These are phyloP conservation scores for Athalia rosae DNA, from an alignment of 2,888 invertebrate species.

Conservation along the genomic window DNA sequence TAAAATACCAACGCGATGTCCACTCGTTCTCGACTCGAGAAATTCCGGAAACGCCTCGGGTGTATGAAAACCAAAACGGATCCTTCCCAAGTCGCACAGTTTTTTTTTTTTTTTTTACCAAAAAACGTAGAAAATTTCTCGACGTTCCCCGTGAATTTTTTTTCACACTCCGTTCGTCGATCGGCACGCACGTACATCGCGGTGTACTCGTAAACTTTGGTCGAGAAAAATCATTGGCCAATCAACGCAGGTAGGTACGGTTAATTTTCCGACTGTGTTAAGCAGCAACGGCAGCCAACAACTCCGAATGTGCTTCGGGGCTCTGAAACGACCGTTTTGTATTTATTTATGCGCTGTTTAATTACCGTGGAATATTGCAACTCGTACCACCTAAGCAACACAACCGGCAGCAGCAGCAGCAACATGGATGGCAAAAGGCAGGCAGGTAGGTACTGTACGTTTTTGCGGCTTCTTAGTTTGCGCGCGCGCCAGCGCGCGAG, in stretches of 20 bases:
- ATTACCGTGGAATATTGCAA: slow-evolving; percentile 49
- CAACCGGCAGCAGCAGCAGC: too few species aligned
- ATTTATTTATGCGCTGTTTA: slow-evolving; percentile 54
- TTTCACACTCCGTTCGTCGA: too few species aligned
- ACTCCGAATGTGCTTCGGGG: slow-evolving; percentile 13
- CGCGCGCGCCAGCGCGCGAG: too few species aligned
- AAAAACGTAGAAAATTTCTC: too few species aligned
- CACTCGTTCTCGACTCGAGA: slow-evolving; percentile 10
- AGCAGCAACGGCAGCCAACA: slow-evolving; percentile 11
- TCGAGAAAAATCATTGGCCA: slow-evolving; percentile 37
- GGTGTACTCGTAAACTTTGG: slow-evolving; percentile 10
- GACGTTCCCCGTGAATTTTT: too few species aligned
- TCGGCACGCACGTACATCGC: too few species aligned
- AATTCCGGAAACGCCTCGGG: not conserved
- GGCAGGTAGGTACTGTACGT: too few species aligned
- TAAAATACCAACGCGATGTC: slow-evolving; percentile 34
- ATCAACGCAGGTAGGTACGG: not conserved
- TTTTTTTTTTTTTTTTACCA: too few species aligned
- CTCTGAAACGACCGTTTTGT: slow-evolving; percentile 50
- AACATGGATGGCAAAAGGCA: too few species aligned
- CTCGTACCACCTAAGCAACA: not conserved
- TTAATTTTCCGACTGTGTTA: slow-evolving; percentile 32
- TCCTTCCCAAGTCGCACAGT: too few species aligned
- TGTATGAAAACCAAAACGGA: not conserved
- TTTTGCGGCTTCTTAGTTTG: too few species aligned